phyloP scores from a whole-genome alignment of 2,113 vertebrate genomes.

The Siniperca knerii region DNA sequence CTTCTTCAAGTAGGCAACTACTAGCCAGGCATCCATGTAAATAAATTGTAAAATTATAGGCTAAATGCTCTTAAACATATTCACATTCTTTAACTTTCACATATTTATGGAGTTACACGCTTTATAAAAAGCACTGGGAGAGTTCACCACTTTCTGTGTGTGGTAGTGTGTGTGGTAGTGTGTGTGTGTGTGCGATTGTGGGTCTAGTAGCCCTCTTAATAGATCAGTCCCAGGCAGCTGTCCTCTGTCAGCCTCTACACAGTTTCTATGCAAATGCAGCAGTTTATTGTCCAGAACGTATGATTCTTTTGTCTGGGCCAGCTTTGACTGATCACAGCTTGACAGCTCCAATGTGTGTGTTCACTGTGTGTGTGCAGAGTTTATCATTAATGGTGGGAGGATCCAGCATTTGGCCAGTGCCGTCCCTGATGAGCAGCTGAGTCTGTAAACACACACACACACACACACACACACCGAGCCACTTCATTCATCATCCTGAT shows the following conservation, averaged over 20 bases:
- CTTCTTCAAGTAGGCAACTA: neutral
- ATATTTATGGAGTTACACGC: neutral
- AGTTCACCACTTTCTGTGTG: neutral
- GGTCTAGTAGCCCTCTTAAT: slow-evolving; percentile 15
- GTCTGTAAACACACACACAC: slow-evolving; percentile 24
- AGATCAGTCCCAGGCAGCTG: slow-evolving; percentile 23
- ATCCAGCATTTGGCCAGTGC: slow-evolving; percentile 6
- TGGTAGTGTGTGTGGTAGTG: too few species aligned
- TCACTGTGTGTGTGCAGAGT: neutral
- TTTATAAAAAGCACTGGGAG: neutral
- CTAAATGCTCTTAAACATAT: neutral
- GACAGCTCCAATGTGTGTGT: slow-evolving; percentile 44
- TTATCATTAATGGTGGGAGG: slow-evolving; percentile 50
- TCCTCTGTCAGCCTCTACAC: slow-evolving; percentile 17
- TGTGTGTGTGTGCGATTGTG: neutral
- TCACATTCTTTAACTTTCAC: neutral
- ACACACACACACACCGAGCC: neutral
- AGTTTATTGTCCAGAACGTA: slow-evolving; percentile 34
- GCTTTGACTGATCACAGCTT: slow-evolving; percentile 57
- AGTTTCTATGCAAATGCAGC: slow-evolving; percentile 46
- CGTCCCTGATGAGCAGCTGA: slow-evolving; percentile 46
- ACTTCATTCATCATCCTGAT: slow-evolving; percentile 48
- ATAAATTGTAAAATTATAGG: neutral
- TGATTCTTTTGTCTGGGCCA: slow-evolving; percentile 43
- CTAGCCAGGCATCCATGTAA: too few species aligned